Conservation (phyloP, 2,113 vertebrate genomes). For the Scatophagus argus region DNA sequence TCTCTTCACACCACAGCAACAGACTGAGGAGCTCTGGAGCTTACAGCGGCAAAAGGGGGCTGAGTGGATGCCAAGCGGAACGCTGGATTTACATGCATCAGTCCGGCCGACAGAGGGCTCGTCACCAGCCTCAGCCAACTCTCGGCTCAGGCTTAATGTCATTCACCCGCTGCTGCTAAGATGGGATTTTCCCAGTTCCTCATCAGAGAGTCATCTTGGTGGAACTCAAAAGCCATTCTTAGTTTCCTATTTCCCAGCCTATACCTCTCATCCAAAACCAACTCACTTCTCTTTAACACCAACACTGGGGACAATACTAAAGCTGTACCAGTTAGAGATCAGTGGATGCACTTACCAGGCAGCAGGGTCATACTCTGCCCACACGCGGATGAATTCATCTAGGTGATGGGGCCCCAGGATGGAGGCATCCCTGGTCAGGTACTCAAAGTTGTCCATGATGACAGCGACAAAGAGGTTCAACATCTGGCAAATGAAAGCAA, state of each 20-base stretch:
- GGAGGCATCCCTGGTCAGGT: constrained; percentile 96
- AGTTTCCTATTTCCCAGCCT: background rate
- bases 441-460: constrained; percentile 99
- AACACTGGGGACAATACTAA: background rate
- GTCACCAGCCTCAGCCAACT: constrained; percentile 34
- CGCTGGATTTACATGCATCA: constrained; percentile 71
- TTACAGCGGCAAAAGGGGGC: constrained; percentile 30
- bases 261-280: background rate
- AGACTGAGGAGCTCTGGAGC: constrained; percentile 51
- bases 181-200: constrained; percentile 33
- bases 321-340: background rate
- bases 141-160: constrained; percentile 56
- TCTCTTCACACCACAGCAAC: constrained; percentile 35
- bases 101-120: constrained; percentile 32
- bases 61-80: constrained; percentile 49
- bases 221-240: constrained; percentile 27
- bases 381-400: constrained; percentile 98
- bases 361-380: constrained; percentile 98
- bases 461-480: constrained; percentile 98
- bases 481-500: constrained; percentile 85
- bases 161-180: constrained; percentile 32
- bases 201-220: constrained; percentile 21
- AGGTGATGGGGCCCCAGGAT: constrained; percentile 98
- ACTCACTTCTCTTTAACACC: background rate
- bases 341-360: constrained; percentile 89